These are phyloP conservation scores for Papilio polyxenes DNA, from an alignment of 1,140 invertebrate species.

Conservation along the genomic window DNA sequence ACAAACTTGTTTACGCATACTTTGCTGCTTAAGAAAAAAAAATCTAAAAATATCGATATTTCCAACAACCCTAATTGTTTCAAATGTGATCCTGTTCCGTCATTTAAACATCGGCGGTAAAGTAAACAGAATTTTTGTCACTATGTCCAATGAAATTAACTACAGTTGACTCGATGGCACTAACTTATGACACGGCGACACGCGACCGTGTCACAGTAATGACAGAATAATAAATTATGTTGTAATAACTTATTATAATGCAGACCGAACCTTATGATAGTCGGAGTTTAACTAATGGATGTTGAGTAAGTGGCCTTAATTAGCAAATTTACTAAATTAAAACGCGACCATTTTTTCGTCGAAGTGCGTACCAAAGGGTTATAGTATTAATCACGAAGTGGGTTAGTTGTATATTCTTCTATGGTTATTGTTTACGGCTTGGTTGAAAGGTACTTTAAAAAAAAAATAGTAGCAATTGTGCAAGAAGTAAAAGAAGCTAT, in stretches of 20 bases:
- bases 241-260: slow-evolving; percentile 79
- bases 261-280: slow-evolving; percentile 60
- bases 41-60: background rate
- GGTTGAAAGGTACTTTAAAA: no score
- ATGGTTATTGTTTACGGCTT: background rate
- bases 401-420: background rate
- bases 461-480: no score
- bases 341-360: slow-evolving; percentile 40
- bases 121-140: slow-evolving; percentile 80
- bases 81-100: slow-evolving; percentile 55
- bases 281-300: slow-evolving; percentile 53
- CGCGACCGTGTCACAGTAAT: slow-evolving; percentile 75
- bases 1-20: no score
- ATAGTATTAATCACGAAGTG: slow-evolving; percentile 39
- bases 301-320: slow-evolving; percentile 61
- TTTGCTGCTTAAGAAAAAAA: background rate
- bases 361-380: slow-evolving; percentile 61
- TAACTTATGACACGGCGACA: slow-evolving; percentile 74
- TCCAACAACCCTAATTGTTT: slow-evolving; percentile 38
- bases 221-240: slow-evolving; percentile 80
- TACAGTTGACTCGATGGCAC: slow-evolving; percentile 57
- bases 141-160: slow-evolving; percentile 78
- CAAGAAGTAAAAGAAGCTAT: no score
- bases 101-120: slow-evolving; percentile 62
- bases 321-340: slow-evolving; percentile 76